phyloP scores from a whole-genome alignment of 2,113 vertebrate genomes.

The Regulus satrapa region DNA sequence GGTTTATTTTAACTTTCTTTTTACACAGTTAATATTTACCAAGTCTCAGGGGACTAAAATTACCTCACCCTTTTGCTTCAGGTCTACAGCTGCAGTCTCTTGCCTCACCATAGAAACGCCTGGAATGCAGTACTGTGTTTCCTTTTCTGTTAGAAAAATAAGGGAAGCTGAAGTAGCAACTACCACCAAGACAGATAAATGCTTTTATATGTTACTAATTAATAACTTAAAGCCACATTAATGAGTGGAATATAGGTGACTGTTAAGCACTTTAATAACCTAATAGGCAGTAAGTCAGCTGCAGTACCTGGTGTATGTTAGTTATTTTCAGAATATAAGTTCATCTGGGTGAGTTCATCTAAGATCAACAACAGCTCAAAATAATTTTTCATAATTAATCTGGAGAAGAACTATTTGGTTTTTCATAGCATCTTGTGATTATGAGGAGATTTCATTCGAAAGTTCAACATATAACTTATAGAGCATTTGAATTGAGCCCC shows the following conservation, averaged over 20 bases:
- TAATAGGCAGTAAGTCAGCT: not conserved
- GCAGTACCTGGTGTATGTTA: not conserved
- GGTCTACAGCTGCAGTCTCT: constrained; percentile 93
- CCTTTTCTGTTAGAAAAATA: constrained; percentile 86
- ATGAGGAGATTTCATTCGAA: not conserved
- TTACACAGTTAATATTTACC: constrained; percentile 96
- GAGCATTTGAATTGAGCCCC: not conserved
- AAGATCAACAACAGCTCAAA: constrained; percentile 50
- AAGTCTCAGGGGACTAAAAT: constrained; percentile 88
- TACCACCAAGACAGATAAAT: constrained; percentile 71
- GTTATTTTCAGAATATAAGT: constrained; percentile 8
- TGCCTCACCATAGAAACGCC: constrained; percentile 86
- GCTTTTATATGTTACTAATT: constrained; percentile 62
- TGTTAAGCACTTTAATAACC: constrained; percentile 37
- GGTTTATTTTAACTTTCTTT: constrained; percentile 81
- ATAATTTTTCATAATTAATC: constrained; percentile 25
- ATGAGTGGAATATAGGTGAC: constrained; percentile 26
- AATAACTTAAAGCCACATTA: constrained; percentile 53
- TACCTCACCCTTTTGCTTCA: constrained; percentile 86
- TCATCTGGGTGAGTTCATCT: constrained; percentile 23
- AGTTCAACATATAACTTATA: not conserved
- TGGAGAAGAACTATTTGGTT: not conserved
- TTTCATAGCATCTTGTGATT: not conserved
- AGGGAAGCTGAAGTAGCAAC: constrained; percentile 71
- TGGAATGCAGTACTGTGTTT: constrained; percentile 92